Base-by-base conservation (phyloP, 1,140 invertebrate genomes). In the Meloidogyne hapla region DNA sequence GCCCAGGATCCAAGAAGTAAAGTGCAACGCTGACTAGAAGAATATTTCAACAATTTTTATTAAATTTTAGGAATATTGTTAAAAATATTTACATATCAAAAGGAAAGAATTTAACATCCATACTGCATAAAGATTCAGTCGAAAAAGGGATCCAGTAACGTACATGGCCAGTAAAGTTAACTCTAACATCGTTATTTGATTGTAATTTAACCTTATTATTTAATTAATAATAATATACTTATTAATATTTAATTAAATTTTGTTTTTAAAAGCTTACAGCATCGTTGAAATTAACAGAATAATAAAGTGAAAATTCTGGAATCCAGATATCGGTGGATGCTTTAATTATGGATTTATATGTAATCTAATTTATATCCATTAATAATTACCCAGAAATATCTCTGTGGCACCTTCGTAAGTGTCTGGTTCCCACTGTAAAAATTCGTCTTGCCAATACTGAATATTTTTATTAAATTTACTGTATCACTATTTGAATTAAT, bases 401-500 rank as follows among this genome's bases (percentile, higher is more conserved):
- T 86, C 86, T 26, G 78, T 84, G 38, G 89, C 87, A 40, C 86
- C 85, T 38, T 88, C 85, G 73, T 88, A 89, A 18, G 87, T 79
- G n/a, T 81, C 77, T 56, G 88, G 88, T 69, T 88, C 84, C 89
- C 89, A 89, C 64, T 79, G 74, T 33, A 89, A 77, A 61, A 88
- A 87, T 68, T 88, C 85, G 77, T 89, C 89, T 28, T 83, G 81
- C 89, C 89, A 89, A 64, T 85, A 82, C 89, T 89, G 80, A 73
- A 56, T 48, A 48, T 48, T 26, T 33, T 61, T 56, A 18, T 62
- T 13, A 74, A 74, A 26, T 8, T 25, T 38, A 15, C 10, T 71
- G 1, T 28, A 65, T n/a, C n/a, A n/a, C n/a, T n/a, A n/a, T n/a
- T n/a, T n/a, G n/a, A n/a, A n/a, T n/a, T n/a, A n/a, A n/a, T n/a